Conservation (phyloP, 2,113 vertebrate genomes). For the Passer montanus region DNA sequence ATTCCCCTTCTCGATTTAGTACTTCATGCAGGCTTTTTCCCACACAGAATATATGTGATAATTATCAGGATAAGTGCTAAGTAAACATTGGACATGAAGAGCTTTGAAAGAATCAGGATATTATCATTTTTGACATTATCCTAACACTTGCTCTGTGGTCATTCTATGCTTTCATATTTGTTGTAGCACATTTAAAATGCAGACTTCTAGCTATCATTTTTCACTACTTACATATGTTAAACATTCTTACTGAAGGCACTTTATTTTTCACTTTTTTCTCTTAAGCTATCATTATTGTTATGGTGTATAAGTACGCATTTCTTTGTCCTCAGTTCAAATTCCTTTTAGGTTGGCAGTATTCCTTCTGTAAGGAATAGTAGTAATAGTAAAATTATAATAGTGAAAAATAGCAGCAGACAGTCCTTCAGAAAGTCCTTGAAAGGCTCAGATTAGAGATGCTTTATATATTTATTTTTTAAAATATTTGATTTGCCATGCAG, state of each 20-base stretch:
- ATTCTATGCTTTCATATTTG: neutral
- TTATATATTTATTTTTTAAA: neutral
- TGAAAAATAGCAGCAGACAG: neutral
- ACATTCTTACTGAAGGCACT: neutral
- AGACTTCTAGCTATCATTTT: slow-evolving; percentile 12
- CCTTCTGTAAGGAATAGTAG: neutral
- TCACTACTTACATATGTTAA: slow-evolving; percentile 29
- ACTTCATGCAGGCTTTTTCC: neutral
- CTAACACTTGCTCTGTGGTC: neutral
- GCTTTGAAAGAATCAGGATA: neutral
- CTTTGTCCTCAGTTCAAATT: slow-evolving; percentile 35
- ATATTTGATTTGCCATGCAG: neutral
- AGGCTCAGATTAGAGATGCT: neutral
- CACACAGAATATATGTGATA: neutral
- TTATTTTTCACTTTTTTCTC: slow-evolving; percentile 35
- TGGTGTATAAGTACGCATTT: neutral
- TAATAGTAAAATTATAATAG: slow-evolving; percentile 36
- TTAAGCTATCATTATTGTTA: slow-evolving; percentile 28
- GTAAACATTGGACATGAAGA: neutral
- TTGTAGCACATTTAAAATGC: neutral
- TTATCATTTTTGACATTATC: neutral
- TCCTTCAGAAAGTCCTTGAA: slow-evolving; percentile 35
- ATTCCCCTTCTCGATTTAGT: neutral
- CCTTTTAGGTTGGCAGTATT: slow-evolving; percentile 21
- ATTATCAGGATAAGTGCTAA: slow-evolving; percentile 11